Conservation (phyloP, 2,888 invertebrate species). For the Eumerus sabulonum region DNA sequence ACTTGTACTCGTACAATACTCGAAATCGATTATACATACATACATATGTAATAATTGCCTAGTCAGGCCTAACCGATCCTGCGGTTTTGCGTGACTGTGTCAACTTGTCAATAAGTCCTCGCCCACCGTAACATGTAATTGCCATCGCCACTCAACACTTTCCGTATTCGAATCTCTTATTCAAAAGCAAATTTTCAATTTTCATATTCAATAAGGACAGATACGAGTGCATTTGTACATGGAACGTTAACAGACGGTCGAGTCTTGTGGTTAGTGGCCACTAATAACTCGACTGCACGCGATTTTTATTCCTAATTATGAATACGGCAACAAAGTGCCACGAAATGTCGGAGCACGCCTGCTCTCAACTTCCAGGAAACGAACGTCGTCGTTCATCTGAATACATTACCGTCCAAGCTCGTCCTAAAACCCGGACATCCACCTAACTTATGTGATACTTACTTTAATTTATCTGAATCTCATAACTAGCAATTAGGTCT, state of each 20-base stretch:
- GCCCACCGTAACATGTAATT: constrained; percentile 25
- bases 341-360: no score
- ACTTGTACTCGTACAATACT: constrained; percentile 10
- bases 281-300: constrained; percentile 16
- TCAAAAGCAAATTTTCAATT: constrained; percentile 42
- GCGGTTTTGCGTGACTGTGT: constrained; percentile 64
- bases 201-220: constrained; percentile 33
- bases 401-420: no score
- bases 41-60: constrained; percentile 35
- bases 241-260: neutral
- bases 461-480: constrained; percentile 58
- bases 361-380: constrained; percentile 9
- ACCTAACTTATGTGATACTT: constrained; percentile 37
- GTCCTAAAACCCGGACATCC: constrained; percentile 2
- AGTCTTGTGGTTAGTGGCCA: constrained; percentile 27
- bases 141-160: constrained; percentile 35
- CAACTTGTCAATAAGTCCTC: constrained; percentile 36
- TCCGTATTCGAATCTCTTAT: constrained; percentile 15
- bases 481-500: constrained; percentile 51
- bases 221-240: no score
- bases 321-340: neutral
- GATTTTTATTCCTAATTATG: constrained; percentile 2
- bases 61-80: constrained; percentile 23
- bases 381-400: no score
- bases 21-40: constrained; percentile 13